A percentile compares a stretch with the other conserved stretches of the same genome.
These are phyloP conservation scores for Apodemus speciosus DNA, from an alignment of 2,113 vertebrate genomes.

Conservation along the genomic window DNA sequence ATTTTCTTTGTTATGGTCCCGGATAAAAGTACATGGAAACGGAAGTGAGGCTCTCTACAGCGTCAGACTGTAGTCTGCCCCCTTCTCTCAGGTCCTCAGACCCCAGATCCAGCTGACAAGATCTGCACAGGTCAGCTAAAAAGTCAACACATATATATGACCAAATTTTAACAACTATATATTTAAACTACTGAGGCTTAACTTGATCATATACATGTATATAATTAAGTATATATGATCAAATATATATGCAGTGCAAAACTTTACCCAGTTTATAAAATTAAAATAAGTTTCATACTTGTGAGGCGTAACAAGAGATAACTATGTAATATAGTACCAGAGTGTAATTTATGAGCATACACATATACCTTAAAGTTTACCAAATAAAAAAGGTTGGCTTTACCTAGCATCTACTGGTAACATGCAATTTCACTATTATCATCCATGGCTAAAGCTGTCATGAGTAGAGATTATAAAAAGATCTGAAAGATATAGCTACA, in stretches of 20 bases:
- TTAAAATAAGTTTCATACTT: constrained; percentile 42
- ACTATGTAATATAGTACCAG: not conserved
- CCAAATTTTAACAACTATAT: not conserved
- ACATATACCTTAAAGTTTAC: not conserved
- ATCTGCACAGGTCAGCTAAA: not conserved
- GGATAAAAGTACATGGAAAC: not conserved
- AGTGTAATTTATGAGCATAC: constrained; percentile 36
- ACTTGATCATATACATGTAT: constrained; percentile 6
- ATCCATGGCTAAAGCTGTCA: not conserved
- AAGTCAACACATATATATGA: not conserved
- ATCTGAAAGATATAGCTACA: not conserved
- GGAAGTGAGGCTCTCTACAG: not conserved
- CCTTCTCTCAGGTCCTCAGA: not conserved
- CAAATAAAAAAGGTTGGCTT: constrained; percentile 11
- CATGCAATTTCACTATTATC: not conserved
- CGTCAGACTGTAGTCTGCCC: not conserved
- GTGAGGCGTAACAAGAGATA: not conserved
- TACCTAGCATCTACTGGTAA: not conserved
- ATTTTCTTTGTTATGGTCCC: not conserved
- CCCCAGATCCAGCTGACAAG: not conserved
- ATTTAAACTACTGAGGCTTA: not conserved
- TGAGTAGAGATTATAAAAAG: not conserved
- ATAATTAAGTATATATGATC: not conserved
- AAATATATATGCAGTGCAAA: constrained; percentile 1
- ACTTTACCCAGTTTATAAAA: constrained; percentile 24